Evolutionary conservation across 2,113 vertebrate genomes (phyloP), one percentile per base, ranked within the genome.

Genomic region (Dromaius novaehollandiae): DNA sequence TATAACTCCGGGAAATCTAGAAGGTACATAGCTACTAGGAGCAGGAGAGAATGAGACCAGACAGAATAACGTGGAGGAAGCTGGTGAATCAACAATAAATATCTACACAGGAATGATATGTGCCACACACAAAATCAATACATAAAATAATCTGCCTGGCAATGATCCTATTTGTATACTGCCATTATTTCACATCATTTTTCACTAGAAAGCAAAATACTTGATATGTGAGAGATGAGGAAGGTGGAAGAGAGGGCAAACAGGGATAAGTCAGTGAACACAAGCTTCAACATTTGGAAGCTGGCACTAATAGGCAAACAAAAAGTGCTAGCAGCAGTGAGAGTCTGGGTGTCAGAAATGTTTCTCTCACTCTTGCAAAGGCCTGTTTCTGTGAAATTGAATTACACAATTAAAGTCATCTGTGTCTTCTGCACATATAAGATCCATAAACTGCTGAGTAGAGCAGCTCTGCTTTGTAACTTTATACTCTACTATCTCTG

Each of bases 291-390:
- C 38, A 64, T 64, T 88, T 89, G 53, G 53, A 92, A 94, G 13
- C 9, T 7, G 0, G 60, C 80, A 83, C 55, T 81, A 76, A 91
- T 3, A 81, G 8, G 4, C 21, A 86, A 77, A 83, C 20, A 82
- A 82, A 82, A 89, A 18, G 51, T 88, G 30, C 56, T 58, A 90
- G 46, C 40, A 92, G 28, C 48, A 77, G 11, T 61, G 65, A 86
- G 44, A 90, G 18, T 32, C 60, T 86, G 55, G 9, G 42, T 86
- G 81, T 77, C 83, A 95, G 36, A 75, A 88, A 68, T 85, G 16
- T 82, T 89, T 94, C 91, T 94, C 66, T 89, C 66, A 73, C 65
- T 19, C 68, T 77, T 79, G 38, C 60, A 18, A 94, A 77, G 70
- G 44, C 26, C 66, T 91, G 24, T 86, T 82, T 69, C 66, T 79